Conservation (phyloP, 2,113 vertebrate genomes). For the Cyphomyrus plagiostoma region DNA sequence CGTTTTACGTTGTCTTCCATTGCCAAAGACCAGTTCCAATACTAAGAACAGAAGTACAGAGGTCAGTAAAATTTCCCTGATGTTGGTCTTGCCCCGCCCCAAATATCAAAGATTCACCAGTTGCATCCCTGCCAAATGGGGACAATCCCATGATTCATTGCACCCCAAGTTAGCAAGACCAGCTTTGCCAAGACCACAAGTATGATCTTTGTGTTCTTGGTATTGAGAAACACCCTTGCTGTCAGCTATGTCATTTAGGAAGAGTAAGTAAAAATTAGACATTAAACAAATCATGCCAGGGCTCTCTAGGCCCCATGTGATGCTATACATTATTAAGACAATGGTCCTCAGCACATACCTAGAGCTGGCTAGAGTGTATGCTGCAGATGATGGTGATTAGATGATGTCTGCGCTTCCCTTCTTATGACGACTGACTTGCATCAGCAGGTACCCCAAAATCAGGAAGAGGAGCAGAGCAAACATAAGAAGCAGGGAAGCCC, state of each 20-base stretch:
- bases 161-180: neutral
- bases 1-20: neutral
- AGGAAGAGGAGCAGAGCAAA: conserved; percentile 42
- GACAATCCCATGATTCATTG: neutral
- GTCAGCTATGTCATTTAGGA: neutral
- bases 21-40: neutral
- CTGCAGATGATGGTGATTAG: conserved; percentile 30
- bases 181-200: too few relatives aligned
- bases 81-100: neutral
- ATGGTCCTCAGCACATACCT: neutral
- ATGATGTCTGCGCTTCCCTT: conserved; percentile 36
- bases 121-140: neutral
- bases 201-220: neutral
- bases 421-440: conserved; percentile 31
- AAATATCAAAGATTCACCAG: neutral
- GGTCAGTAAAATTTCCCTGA: neutral
- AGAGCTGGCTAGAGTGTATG: neutral
- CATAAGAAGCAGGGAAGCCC: conserved; percentile 59
- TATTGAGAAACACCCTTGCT: neutral
- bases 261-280: neutral
- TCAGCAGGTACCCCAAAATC: conserved; percentile 35
- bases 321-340: neutral
- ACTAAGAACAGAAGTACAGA: neutral
- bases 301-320: neutral
- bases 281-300: neutral